A percentile compares a stretch with the other conserved stretches of the same genome.
phyloP scores from a whole-genome alignment of 1,140 invertebrate species.

The Bombus waltoni region DNA sequence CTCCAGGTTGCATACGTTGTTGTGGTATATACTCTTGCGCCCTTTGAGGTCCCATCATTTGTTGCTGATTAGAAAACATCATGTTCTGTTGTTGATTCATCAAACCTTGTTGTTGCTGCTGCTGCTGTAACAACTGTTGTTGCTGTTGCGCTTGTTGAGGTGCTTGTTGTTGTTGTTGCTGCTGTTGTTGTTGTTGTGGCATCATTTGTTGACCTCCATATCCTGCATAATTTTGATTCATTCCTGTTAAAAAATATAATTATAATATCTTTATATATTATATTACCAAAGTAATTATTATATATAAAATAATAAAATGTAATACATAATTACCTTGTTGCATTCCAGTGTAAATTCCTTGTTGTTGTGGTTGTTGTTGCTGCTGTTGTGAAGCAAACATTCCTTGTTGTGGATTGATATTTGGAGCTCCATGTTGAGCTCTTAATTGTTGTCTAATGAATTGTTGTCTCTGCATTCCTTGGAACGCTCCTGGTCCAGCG shows the following conservation, averaged over 20 bases:
- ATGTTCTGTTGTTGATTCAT: constrained; percentile 81
- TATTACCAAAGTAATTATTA: not conserved
- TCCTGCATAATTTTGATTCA: constrained; percentile 84
- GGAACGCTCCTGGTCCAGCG: constrained; percentile 82
- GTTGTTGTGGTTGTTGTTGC: constrained; percentile 84
- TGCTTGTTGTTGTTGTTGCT: constrained; percentile 80
- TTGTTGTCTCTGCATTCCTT: constrained; percentile 82
- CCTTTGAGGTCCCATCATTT: constrained; percentile 79
- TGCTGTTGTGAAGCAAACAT: constrained; percentile 82
- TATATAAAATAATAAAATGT: no score
- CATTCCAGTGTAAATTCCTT: constrained; percentile 78
- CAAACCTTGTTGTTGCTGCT: constrained; percentile 73
- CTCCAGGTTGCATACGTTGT: constrained; percentile 79
- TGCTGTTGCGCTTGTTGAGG: constrained; percentile 77
- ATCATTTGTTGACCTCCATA: constrained; percentile 85
- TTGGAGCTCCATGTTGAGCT: constrained; percentile 79
- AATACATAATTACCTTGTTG: constrained; percentile 71
- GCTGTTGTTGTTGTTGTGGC: constrained; percentile 84
- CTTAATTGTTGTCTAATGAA: constrained; percentile 81
- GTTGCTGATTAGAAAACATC: constrained; percentile 80
- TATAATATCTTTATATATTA: not conserved
- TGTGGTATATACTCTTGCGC: constrained; percentile 82
- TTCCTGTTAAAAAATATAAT: constrained; percentile 69
- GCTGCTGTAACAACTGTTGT: constrained; percentile 82
- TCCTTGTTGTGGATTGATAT: constrained; percentile 81